These are phyloP conservation scores for Galbula dea DNA, from an alignment of 2,113 vertebrate species.

Conservation along the genomic window DNA sequence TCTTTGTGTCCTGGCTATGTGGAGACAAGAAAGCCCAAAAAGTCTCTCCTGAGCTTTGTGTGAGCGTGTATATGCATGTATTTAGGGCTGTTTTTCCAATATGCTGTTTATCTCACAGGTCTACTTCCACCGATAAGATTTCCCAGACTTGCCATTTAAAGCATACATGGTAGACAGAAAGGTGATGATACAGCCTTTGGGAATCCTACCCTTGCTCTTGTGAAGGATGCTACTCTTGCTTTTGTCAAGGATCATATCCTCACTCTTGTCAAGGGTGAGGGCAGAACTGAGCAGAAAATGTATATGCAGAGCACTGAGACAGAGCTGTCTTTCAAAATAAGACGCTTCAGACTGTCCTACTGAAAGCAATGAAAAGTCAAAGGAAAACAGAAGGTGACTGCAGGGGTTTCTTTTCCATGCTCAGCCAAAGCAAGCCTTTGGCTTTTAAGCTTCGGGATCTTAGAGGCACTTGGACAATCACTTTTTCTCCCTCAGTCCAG, in stretches of 20 bases:
- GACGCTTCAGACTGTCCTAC: not conserved
- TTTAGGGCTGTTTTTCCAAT: not conserved
- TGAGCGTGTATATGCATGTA: not conserved
- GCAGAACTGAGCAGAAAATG: not conserved
- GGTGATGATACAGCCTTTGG: not conserved
- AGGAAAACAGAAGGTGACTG: constrained; percentile 3
- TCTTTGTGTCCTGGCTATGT: not conserved
- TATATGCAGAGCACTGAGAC: not conserved
- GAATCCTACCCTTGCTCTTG: not conserved
- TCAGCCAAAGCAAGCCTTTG: not conserved
- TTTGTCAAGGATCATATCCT: not conserved
- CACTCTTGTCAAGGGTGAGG: not conserved
- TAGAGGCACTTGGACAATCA: not conserved
- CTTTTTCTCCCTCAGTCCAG: not conserved
- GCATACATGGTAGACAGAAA: not conserved
- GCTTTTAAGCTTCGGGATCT: not conserved
- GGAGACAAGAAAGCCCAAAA: not conserved
- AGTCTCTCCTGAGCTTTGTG: not conserved
- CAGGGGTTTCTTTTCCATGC: constrained; percentile 5
- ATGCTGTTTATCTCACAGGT: not conserved
- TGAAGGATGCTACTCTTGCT: not conserved
- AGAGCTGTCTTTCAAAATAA: constrained; percentile 22
- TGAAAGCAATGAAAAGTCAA: constrained; percentile 6
- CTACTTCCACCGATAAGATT: not conserved
- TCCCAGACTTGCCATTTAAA: not conserved